Conservation (phyloP, 2,888 invertebrate genomes). For the Dendrolimus houi region DNA sequence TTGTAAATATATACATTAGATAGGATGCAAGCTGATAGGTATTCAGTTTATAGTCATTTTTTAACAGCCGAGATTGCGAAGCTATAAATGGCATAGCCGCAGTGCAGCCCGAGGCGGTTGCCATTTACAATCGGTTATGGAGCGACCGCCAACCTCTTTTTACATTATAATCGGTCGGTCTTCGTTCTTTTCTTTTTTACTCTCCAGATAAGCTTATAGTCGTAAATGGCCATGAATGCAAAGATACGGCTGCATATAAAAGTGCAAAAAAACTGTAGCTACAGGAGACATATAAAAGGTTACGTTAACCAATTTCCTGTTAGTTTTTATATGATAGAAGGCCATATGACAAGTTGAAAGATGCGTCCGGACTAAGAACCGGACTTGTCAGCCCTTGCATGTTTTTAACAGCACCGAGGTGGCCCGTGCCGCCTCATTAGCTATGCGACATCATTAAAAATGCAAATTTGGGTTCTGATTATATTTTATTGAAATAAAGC, state of each 20-base stretch:
- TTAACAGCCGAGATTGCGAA: constrained; percentile 65
- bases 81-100: constrained; percentile 65
- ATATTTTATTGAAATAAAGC: constrained; percentile 2
- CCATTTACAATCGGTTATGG: constrained; percentile 76
- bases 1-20: constrained; percentile 33
- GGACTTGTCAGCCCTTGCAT: constrained; percentile 17
- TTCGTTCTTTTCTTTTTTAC: constrained; percentile 56
- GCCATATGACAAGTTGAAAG: neutral
- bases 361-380: constrained; percentile 19
- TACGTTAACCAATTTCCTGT: neutral
- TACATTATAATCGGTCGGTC: constrained; percentile 70
- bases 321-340: neutral
- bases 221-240: constrained; percentile 42
- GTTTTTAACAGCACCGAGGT: constrained; percentile 24
- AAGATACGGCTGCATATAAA: constrained; percentile 19
- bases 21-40: constrained; percentile 35
- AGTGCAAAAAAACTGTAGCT: neutral
- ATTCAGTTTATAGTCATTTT: constrained; percentile 41
- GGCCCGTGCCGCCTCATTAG: constrained; percentile 60
- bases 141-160: constrained; percentile 70
- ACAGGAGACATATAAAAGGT: neutral
- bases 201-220: constrained; percentile 40
- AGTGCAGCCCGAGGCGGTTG: constrained; percentile 61
- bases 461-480: constrained; percentile 24
- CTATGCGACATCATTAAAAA: constrained; percentile 37